Conservation (phyloP, 2,888 invertebrate genomes). For the Drosophila prolongata region DNA sequence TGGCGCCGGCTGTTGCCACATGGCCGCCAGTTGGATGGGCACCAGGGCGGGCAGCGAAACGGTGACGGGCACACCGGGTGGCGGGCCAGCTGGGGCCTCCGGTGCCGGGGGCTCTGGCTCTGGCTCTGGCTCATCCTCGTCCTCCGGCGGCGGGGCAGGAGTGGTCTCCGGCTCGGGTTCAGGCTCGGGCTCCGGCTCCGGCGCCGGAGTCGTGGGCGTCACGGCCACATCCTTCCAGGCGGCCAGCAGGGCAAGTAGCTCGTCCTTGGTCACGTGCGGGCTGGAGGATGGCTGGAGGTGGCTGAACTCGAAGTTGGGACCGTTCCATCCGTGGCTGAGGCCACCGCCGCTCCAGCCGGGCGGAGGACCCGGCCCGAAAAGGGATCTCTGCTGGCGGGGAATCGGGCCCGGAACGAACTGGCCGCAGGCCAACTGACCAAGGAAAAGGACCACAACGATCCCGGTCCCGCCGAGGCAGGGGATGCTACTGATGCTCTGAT, state of each 20-base stretch:
- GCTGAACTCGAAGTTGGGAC: constrained; percentile 46
- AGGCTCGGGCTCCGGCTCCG: constrained; percentile 64
- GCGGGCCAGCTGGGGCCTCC: constrained; percentile 63
- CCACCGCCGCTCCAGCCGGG: constrained; percentile 47
- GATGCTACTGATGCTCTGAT: constrained; percentile 13
- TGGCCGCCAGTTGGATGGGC: constrained; percentile 83
- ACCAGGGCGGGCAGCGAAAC: constrained; percentile 83
- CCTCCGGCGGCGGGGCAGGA: constrained; percentile 29
- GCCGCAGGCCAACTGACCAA: constrained; percentile 37
- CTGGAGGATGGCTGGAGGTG: constrained; percentile 26
- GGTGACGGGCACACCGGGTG: constrained; percentile 80
- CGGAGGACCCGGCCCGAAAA: constrained; percentile 58
- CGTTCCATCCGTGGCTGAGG: constrained; percentile 46
- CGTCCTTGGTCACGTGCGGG: constrained; percentile 77
- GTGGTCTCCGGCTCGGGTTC: constrained; percentile 82
- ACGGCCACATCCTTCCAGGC: constrained; percentile 75
- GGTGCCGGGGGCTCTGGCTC: constrained; percentile 84
- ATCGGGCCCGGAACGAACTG: constrained; percentile 44
- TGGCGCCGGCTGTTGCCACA: constrained; percentile 75
- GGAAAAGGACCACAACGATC: constrained; percentile 42
- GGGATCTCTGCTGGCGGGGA: constrained; percentile 65
- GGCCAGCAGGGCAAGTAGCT: constrained; percentile 75
- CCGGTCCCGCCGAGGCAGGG: constrained; percentile 24
- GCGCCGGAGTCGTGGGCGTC: constrained; percentile 77
- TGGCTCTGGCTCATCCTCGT: constrained; percentile 81